These are phyloP conservation scores for Dryococelus australis DNA, from an alignment of 2,888 invertebrate species.

Conservation along the genomic window DNA sequence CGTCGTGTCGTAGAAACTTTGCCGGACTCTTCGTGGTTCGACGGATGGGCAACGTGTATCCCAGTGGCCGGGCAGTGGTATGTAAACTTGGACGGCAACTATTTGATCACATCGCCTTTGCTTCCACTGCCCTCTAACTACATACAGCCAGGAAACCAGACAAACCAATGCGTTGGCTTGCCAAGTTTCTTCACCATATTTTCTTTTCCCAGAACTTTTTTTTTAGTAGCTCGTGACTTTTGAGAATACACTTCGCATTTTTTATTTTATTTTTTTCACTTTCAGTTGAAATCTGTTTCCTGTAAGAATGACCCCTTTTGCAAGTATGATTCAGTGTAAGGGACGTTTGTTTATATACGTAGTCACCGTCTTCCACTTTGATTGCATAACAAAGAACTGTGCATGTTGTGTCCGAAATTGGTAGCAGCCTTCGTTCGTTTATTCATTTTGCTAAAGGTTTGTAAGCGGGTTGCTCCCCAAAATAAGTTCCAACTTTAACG, in stretches of 20 bases:
- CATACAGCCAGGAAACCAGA: not conserved
- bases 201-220: not conserved
- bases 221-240: not conserved
- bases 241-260: not conserved
- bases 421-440: not conserved
- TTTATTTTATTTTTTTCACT: constrained; percentile 12
- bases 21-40: not conserved
- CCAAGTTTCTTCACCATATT: not conserved
- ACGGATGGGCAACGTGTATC: not conserved
- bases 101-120: not conserved
- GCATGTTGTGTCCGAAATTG: not conserved
- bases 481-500: not conserved
- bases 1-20: not conserved
- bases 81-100: not conserved
- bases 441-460: not conserved
- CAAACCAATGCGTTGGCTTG: constrained; percentile 8
- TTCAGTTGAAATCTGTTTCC: not conserved
- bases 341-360: not conserved
- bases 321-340: not conserved
- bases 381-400: not conserved
- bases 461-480: not conserved
- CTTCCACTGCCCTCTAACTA: constrained; percentile 4
- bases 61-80: constrained; percentile 6
- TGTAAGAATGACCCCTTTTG: not conserved
- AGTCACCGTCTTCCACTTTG: constrained; percentile 1